These are phyloP conservation scores for Tichodroma muraria DNA, from an alignment of 2,113 vertebrate species.

Conservation along the genomic window DNA sequence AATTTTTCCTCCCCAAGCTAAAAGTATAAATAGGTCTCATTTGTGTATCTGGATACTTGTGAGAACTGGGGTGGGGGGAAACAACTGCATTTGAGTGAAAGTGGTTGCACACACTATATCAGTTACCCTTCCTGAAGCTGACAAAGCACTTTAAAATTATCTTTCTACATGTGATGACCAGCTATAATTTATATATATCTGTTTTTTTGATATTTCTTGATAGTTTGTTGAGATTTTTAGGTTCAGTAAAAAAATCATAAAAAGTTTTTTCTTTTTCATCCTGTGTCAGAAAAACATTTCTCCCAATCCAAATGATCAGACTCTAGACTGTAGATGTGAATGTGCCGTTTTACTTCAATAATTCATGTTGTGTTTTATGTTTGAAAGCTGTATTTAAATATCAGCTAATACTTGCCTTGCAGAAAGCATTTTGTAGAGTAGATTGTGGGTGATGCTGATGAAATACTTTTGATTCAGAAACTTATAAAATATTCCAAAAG, in stretches of 20 bases:
- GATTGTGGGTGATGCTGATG: background rate
- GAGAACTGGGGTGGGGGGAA: background rate
- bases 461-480: background rate
- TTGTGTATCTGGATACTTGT: background rate
- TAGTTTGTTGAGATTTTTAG: background rate
- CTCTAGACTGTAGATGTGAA: background rate
- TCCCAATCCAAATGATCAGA: background rate
- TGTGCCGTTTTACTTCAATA: background rate
- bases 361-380: background rate
- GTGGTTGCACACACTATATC: background rate
- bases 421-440: background rate
- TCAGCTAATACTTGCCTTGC: background rate
- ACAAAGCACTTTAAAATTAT: background rate
- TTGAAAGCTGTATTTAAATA: background rate
- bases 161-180: background rate
- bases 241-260: background rate
- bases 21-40: conserved; percentile 3
- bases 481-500: background rate
- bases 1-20: background rate
- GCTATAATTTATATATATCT: background rate
- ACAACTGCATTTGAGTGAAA: background rate
- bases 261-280: background rate
- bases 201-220: background rate
- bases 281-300: background rate
- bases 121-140: background rate